These are phyloP conservation scores for Falco concolor DNA, from an alignment of 2,797 vertebrate species.

Conservation along the genomic window DNA sequence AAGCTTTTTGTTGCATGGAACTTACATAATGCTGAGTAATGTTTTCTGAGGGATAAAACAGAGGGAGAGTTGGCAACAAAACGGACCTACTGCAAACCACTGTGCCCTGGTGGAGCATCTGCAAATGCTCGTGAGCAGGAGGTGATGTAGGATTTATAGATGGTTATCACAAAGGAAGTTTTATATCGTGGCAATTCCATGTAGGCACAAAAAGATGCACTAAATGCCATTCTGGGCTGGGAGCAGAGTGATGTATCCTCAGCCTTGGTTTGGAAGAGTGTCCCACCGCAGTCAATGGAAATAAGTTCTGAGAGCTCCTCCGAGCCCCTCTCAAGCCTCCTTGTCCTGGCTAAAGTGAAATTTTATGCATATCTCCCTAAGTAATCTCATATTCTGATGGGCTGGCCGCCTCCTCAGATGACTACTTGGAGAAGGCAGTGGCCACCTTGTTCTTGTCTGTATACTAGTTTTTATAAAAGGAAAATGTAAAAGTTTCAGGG, in stretches of 20 bases:
- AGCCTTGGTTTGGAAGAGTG: neutral
- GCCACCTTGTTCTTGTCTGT: neutral
- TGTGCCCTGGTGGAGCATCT: neutral
- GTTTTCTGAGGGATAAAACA: neutral
- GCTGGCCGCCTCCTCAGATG: neutral
- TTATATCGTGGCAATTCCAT: neutral
- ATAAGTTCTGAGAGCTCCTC: neutral
- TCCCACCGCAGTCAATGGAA: neutral
- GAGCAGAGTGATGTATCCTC: accelerated
- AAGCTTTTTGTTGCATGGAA: neutral
- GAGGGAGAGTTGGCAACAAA: neutral
- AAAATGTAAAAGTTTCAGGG: neutral
- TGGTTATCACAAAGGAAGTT: neutral
- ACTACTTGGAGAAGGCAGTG: neutral
- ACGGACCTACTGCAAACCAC: neutral
- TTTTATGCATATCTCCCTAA: neutral
- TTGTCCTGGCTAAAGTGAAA: neutral
- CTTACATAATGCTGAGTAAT: neutral
- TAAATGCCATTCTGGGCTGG: accelerated
- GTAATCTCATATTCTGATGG: neutral
- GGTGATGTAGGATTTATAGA: neutral
- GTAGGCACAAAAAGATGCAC: neutral
- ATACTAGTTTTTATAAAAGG: neutral
- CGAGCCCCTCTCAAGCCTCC: neutral
- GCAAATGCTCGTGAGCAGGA: neutral